Conservation (phyloP, 2,113 vertebrate species). For the Lota lota region DNA sequence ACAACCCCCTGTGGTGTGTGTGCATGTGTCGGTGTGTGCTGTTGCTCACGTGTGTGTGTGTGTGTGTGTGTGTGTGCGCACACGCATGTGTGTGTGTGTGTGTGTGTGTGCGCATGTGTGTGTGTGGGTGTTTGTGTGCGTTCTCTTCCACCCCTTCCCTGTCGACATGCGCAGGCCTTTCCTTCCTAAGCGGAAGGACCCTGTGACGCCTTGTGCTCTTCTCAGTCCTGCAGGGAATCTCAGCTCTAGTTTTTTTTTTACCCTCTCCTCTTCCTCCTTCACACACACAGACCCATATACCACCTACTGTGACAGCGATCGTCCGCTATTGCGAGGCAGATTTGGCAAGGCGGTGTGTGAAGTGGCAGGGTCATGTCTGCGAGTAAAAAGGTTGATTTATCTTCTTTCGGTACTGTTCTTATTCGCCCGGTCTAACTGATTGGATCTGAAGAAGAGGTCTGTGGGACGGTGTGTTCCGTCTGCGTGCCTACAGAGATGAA, state of each 20-base stretch:
- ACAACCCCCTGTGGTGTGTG: slow-evolving; percentile 10
- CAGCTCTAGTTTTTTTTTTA: slow-evolving; percentile 30
- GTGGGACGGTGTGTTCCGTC: too few relatives aligned
- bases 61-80: slow-evolving; percentile 10
- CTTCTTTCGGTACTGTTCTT: neutral
- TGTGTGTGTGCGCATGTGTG: slow-evolving; percentile 3
- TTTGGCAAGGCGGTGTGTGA: neutral
- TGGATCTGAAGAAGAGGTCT: neutral
- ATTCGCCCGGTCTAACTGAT: too few relatives aligned
- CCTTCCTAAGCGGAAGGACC: slow-evolving; percentile 47
- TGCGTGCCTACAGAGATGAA: too few relatives aligned
- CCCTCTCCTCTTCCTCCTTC: slow-evolving; percentile 10
- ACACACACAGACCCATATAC: slow-evolving; percentile 3
- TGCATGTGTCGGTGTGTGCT: slow-evolving; percentile 17
- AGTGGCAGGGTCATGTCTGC: neutral
- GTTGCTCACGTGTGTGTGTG: slow-evolving; percentile 15
- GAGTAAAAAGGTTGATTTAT: neutral
- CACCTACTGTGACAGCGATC: neutral
- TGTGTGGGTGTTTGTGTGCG: slow-evolving; percentile 9
- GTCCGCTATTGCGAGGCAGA: neutral
- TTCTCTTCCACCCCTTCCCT: slow-evolving; percentile 35
- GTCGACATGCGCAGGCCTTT: slow-evolving; percentile 44
- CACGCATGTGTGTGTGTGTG: slow-evolving; percentile 16
- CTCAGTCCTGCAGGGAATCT: slow-evolving; percentile 35
- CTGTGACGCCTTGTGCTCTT: slow-evolving; percentile 21